Base-by-base conservation (phyloP, 2,888 invertebrate genomes). In the Heliconius sara region DNA sequence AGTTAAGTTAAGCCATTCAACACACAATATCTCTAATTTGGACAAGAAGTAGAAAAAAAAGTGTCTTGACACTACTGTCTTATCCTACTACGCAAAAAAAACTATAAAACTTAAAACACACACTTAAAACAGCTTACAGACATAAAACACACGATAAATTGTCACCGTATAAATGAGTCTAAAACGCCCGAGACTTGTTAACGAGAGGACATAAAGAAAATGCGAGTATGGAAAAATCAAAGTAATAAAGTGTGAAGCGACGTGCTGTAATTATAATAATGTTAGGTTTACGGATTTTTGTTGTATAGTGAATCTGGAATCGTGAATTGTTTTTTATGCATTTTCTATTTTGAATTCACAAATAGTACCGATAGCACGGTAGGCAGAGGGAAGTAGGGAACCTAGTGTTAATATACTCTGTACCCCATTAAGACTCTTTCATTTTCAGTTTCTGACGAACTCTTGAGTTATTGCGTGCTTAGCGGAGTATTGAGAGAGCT, bases 121-220 rank as follows among this genome's bases (percentile, higher is more conserved):
- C 25, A 47, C 43, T 39, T 43, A 25, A 70, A 70, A 13, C 16
- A 70, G 43, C 25, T 25, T 16, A 70, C 43, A 39, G 27, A 30
- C 30, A 52, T 57, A 52, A 30, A 72, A 30, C 25, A 52, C 12
- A 0, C 22, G 72, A 72, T 57, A 72, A 72, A 72, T 72, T 72
- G 57, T 72, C 57, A 72, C 22, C 52, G 22, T 72, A n/a, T 52
- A 52, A 72, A 72, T 52, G 70, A 70, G 70, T 47, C 27, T 72
- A 57, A 72, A 57, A 52, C 71, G 30, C 72, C 30, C 72, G 72
- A 57, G 72, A 57, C 72, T 52, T 30, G 57, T 57, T 72, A 72
- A 72, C 72, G 72, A 57, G 72, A 22, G 57, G 30, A 57, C 57
- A 7, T 72, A 72, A 72, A 72, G 72, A 52, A 57, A 72, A 57